Percentiles rank a stretch among this genome's conserved stretches.
Conservation (phyloP, 2,797 vertebrate species). For the Diglossa cyanea region DNA sequence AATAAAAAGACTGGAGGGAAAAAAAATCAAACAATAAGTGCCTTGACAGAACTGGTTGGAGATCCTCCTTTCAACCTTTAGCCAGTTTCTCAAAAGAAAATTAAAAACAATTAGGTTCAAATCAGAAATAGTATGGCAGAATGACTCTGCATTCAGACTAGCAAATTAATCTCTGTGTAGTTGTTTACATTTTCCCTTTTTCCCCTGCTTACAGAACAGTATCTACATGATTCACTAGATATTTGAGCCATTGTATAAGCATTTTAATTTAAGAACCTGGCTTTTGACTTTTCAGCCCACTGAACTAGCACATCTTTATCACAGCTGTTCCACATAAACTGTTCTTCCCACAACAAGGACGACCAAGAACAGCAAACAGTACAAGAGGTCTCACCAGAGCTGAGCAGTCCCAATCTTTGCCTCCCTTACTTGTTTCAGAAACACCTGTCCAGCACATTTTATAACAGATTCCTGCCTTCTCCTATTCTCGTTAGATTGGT, state of each 20-base stretch:
- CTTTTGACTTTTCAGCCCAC: neutral
- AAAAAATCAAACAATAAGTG: neutral
- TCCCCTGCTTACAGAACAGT: neutral
- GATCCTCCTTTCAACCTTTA: neutral
- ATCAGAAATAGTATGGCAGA: neutral
- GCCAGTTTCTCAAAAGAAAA: neutral
- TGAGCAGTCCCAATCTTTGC: neutral
- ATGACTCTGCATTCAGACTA: neutral
- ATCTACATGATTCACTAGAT: neutral
- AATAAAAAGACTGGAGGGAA: neutral
- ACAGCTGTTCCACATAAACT: neutral
- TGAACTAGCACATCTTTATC: neutral
- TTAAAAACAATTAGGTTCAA: neutral
- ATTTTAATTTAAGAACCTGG: neutral
- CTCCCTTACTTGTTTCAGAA: neutral
- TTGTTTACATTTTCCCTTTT: neutral
- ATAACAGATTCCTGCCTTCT: neutral
- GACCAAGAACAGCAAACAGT: neutral
- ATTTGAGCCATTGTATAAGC: neutral
- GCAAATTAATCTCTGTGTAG: neutral
- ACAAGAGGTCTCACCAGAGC: neutral
- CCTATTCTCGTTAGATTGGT: neutral
- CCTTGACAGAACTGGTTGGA: neutral
- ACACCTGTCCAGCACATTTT: neutral
- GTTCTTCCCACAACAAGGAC: neutral